A percentile compares a stretch with the other conserved stretches of the same genome.
Conservation (phyloP, 1,140 invertebrate species). For the Archivesica marissinica region DNA sequence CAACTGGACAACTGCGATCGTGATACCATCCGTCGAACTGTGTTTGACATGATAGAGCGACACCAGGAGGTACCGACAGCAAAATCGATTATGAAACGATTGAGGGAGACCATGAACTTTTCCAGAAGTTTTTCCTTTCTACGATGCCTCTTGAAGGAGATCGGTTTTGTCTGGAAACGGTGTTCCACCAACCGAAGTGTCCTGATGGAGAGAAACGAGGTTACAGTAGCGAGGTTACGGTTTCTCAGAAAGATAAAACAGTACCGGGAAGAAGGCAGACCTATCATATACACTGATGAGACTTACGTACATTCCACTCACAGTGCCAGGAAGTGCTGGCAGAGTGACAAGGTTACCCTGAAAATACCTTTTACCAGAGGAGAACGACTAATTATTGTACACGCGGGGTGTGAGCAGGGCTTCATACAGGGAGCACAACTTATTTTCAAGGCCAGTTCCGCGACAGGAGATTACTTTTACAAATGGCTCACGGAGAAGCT, state of each 20-base stretch:
- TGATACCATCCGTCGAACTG: no score
- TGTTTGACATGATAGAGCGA: no score
- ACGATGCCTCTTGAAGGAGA: no score
- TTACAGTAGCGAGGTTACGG: no score
- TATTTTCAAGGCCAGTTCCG: not conserved
- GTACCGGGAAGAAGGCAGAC: not conserved
- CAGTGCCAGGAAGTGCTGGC: not conserved
- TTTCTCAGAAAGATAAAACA: not conserved
- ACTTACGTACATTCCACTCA: not conserved
- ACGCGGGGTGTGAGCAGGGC: not conserved
- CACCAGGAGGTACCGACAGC: no score
- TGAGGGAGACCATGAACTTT: no score
- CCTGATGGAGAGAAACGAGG: not conserved
- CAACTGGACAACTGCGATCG: no score
- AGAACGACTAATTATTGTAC: not conserved
- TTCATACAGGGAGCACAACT: constrained; percentile 4
- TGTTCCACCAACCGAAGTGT: not conserved
- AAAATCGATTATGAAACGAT: no score
- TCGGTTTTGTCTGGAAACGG: not conserved
- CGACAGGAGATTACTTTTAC: not conserved
- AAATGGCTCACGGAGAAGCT: not conserved
- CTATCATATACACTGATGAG: no score
- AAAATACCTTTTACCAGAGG: not conserved
- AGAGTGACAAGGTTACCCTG: not conserved
- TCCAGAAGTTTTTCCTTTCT: no score